phyloP scores from a whole-genome alignment of 1,140 invertebrate genomes.

The Myzus persicae region DNA sequence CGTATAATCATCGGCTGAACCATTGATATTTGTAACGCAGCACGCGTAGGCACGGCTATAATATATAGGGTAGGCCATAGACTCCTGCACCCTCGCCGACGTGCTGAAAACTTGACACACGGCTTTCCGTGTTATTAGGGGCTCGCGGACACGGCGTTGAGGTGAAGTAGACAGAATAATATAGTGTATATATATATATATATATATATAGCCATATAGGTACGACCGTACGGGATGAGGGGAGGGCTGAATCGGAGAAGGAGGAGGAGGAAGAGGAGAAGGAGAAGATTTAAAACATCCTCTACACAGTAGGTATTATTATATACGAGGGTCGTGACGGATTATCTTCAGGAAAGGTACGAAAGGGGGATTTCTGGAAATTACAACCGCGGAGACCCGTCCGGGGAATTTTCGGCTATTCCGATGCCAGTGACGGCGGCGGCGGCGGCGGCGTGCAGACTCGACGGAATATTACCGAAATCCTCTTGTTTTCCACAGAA shows the following conservation, averaged over 20 bases:
- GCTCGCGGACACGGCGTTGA: background rate
- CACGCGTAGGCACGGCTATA: background rate
- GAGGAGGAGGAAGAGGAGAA: background rate
- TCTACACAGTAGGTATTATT: slow-evolving; percentile 40
- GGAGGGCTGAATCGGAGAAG: background rate
- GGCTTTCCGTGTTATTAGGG: slow-evolving; percentile 43
- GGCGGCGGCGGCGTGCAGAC: background rate
- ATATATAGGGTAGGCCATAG: background rate
- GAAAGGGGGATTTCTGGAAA: slow-evolving; percentile 55
- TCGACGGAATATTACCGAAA: slow-evolving; percentile 44
- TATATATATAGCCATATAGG: background rate
- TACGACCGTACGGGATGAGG: background rate
- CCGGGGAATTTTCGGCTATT: slow-evolving; percentile 54
- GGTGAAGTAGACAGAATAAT: slow-evolving; percentile 15
- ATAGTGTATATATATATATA: background rate
- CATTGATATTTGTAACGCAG: background rate
- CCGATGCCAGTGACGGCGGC: background rate
- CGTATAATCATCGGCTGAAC: background rate
- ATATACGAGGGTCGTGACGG: slow-evolving; percentile 53
- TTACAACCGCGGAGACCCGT: slow-evolving; percentile 19
- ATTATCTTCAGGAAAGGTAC: slow-evolving; percentile 57
- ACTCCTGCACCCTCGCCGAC: background rate
- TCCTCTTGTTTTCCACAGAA: slow-evolving; percentile 51
- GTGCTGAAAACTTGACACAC: slow-evolving; percentile 51
- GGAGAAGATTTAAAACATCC: slow-evolving; percentile 55